These are phyloP conservation scores for Hypselothyrea guttata DNA, from an alignment of 2,888 invertebrate genomes.

Conservation along the genomic window DNA sequence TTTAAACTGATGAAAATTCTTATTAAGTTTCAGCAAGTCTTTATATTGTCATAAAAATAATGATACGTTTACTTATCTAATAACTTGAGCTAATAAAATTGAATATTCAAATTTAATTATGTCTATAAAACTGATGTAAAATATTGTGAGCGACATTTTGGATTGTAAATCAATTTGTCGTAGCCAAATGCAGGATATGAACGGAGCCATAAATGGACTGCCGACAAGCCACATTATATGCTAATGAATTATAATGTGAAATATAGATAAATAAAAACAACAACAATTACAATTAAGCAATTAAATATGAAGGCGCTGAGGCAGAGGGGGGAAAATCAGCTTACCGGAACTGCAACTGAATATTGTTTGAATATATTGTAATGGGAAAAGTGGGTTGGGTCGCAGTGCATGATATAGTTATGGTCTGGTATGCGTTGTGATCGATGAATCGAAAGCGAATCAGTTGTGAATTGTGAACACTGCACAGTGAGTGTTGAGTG, in stretches of 20 bases:
- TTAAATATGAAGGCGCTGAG: constrained; percentile 44
- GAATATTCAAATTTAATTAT: no score
- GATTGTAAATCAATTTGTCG: constrained; percentile 38
- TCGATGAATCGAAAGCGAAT: constrained; percentile 27
- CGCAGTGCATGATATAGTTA: constrained; percentile 9
- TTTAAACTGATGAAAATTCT: no score
- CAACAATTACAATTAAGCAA: constrained; percentile 60
- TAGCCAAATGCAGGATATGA: constrained; percentile 49
- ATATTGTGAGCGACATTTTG: not conserved
- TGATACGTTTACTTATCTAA: no score
- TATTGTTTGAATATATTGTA: no score
- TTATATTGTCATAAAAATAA: no score
- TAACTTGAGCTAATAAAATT: no score
- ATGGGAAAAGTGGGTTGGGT: constrained; percentile 65
- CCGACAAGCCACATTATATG: constrained; percentile 50
- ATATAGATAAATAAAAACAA: no score
- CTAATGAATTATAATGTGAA: constrained; percentile 51
- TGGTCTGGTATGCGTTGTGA: constrained; percentile 26
- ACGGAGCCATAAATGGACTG: constrained; percentile 44
- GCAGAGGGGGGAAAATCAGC: constrained; percentile 48
- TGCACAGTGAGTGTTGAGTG: constrained; percentile 26
- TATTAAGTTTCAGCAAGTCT: no score
- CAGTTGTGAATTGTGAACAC: no score
- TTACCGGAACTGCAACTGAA: constrained; percentile 74
- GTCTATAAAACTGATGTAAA: no score